phyloP scores from a whole-genome alignment of 2,797 vertebrate genomes.

The Melanitta fusca region DNA sequence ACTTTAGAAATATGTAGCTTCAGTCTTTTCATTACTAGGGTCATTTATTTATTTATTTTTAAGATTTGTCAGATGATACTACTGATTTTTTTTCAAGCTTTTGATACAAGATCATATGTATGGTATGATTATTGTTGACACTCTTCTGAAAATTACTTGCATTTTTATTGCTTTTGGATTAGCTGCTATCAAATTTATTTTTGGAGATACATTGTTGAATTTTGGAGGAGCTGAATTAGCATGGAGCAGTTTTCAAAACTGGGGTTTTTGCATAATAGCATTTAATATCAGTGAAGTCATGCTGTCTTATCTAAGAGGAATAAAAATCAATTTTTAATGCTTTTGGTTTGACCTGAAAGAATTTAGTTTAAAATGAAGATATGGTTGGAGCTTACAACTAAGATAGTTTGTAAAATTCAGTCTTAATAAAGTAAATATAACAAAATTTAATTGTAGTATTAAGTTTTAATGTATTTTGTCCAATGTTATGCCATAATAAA shows the following conservation, averaged over 20 bases:
- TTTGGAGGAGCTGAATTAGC: neutral
- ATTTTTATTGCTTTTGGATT: neutral
- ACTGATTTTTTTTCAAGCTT: neutral
- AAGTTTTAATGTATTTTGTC: neutral
- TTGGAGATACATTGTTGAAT: neutral
- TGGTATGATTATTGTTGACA: neutral
- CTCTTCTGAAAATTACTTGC: neutral
- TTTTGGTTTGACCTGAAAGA: neutral
- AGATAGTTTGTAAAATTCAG: neutral
- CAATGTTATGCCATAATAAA: neutral
- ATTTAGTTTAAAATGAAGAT: neutral
- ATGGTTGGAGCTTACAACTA: neutral
- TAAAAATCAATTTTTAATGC: neutral
- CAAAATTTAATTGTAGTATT: neutral
- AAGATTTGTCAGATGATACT: neutral
- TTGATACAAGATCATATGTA: neutral
- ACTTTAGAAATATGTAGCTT: neutral
- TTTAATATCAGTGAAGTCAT: neutral
- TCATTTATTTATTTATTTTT: neutral
- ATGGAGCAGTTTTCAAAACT: neutral
- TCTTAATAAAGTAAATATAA: neutral
- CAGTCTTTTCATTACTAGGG: neutral
- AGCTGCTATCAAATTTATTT: neutral
- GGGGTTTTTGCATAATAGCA: neutral
- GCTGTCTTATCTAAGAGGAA: neutral